Conservation (phyloP, 2,888 invertebrate species). For the Oxycera nigricornis region DNA sequence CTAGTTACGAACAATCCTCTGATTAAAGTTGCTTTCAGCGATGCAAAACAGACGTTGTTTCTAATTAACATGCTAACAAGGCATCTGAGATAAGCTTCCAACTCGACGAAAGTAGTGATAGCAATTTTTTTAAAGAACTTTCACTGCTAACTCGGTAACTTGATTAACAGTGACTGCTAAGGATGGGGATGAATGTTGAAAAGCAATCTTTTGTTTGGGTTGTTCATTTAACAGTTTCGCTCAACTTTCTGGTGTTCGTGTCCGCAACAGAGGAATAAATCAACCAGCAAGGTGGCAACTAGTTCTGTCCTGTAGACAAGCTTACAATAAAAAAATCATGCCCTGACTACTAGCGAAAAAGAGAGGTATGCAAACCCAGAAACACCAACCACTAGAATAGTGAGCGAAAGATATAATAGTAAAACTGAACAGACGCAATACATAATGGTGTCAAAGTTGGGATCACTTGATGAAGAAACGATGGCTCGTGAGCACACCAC, state of each 20-base stretch:
- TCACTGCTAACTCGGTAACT: not conserved
- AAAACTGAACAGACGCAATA: too few relatives aligned
- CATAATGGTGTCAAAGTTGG: not conserved
- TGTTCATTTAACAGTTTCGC: not conserved
- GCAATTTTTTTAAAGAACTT: not conserved
- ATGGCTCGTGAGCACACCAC: not conserved
- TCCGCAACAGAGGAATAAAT: not conserved
- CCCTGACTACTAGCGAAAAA: too few relatives aligned
- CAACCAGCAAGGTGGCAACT: not conserved
- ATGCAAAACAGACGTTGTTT: not conserved
- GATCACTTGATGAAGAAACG: not conserved
- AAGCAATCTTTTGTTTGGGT: not conserved
- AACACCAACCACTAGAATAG: too few relatives aligned
- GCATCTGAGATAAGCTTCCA: not conserved
- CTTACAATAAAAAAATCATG: too few relatives aligned
- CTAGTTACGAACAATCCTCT: not conserved
- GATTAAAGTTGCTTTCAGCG: not conserved
- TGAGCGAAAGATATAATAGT: too few relatives aligned
- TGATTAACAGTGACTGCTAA: not conserved
- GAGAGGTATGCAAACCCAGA: too few relatives aligned
- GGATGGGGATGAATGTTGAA: not conserved
- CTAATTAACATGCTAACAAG: constrained; percentile 27
- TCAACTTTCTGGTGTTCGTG: not conserved
- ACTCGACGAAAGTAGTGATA: not conserved
- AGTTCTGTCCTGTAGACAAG: not conserved